phyloP scores from a whole-genome alignment of 2,113 vertebrate genomes.

The Plotosus lineatus region DNA sequence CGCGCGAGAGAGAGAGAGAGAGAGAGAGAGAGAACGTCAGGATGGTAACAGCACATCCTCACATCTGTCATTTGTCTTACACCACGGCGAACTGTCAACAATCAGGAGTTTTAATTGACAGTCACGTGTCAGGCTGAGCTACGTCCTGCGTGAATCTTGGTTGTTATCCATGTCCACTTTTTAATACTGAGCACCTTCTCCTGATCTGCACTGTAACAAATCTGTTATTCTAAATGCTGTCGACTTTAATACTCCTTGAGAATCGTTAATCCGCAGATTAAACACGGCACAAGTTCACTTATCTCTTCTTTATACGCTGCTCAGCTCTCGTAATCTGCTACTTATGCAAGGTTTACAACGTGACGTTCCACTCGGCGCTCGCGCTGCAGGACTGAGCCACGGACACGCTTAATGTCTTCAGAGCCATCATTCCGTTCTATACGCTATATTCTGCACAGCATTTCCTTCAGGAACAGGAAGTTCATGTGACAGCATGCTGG shows the following conservation, averaged over 20 bases:
- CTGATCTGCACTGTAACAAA: slow-evolving; percentile 7
- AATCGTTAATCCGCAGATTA: slow-evolving; percentile 19
- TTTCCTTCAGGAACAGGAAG: slow-evolving; percentile 7
- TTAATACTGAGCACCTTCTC: background rate
- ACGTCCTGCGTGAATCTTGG: background rate
- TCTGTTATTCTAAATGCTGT: background rate
- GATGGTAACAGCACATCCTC: background rate
- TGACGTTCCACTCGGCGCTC: background rate
- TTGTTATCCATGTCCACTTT: background rate
- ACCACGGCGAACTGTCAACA: background rate
- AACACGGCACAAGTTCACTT: slow-evolving; percentile 26
- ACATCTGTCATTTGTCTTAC: background rate
- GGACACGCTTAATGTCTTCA: background rate
- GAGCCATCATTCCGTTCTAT: background rate
- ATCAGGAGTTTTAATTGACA: background rate
- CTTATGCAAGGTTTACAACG: slow-evolving; percentile 5
- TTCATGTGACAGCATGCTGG: background rate
- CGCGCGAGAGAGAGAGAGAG: background rate
- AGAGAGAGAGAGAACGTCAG: background rate
- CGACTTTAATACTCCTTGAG: background rate
- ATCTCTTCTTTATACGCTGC: slow-evolving; percentile 10
- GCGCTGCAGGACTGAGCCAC: background rate
- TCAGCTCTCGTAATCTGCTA: slow-evolving; percentile 19
- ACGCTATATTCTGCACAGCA: background rate
- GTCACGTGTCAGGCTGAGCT: background rate